A percentile compares a stretch with the other conserved stretches of the same genome.
These are phyloP conservation scores for Parochlus steinenii DNA, from an alignment of 2,888 invertebrate species.

Conservation along the genomic window DNA sequence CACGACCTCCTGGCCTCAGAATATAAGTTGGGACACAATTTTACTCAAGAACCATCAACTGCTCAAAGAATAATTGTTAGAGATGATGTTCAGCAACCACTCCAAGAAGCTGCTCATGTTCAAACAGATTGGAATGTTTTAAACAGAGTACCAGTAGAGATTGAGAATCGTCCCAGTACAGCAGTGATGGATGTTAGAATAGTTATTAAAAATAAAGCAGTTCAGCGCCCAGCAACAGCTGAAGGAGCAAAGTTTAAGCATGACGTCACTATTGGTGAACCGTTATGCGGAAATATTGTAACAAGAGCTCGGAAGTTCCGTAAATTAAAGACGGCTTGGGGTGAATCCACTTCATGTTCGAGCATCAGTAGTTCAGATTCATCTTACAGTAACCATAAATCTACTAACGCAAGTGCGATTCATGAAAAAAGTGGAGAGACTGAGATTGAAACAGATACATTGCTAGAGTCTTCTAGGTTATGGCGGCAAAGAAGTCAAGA, in stretches of 20 bases:
- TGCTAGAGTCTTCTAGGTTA: slow-evolving; percentile 1
- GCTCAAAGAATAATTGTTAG: slow-evolving; percentile 1
- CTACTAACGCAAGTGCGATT: too few species aligned
- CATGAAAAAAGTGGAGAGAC: neutral
- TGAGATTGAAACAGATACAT: neutral
- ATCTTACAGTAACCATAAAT: too few species aligned
- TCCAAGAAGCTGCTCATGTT: too few species aligned
- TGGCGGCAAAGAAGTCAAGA: slow-evolving; percentile 8
- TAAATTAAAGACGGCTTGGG: slow-evolving; percentile 12
- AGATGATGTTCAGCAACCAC: neutral
- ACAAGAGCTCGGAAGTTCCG: slow-evolving; percentile 10
- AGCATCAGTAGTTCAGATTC: slow-evolving; percentile 11
- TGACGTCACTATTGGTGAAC: slow-evolving; percentile 13
- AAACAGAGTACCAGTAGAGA: too few species aligned
- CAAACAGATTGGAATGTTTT: too few species aligned
- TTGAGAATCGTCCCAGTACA: neutral
- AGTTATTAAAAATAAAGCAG: too few species aligned
- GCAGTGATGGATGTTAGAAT: slow-evolving; percentile 8
- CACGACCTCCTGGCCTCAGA: slow-evolving; percentile 6
- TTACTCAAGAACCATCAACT: neutral
- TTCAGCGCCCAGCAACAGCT: slow-evolving; percentile 12
- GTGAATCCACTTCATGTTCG: slow-evolving; percentile 9
- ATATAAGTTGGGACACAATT: slow-evolving; percentile 4
- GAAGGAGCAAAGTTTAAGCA: slow-evolving; percentile 4
- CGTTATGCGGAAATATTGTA: slow-evolving; percentile 15